Evolutionary conservation across 1,140 invertebrate species (phyloP).

Genomic region (Spodoptera frugiperda): DNA sequence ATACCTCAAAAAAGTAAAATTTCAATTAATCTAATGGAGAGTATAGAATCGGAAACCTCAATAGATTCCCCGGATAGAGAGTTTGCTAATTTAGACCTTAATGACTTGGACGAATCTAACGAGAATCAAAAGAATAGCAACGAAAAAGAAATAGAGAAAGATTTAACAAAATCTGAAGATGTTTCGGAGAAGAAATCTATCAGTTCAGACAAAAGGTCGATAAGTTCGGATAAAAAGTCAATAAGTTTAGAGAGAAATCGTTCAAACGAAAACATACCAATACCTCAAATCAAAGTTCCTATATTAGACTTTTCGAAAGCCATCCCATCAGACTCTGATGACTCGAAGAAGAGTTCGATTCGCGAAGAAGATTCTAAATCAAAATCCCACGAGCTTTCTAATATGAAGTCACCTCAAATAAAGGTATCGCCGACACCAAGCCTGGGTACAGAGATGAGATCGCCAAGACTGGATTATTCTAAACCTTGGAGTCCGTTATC

Average conservation of each 20-base stretch:
- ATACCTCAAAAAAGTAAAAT: constrained; percentile 82
- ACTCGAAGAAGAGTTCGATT: constrained; percentile 64
- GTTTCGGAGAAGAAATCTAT: constrained; percentile 12
- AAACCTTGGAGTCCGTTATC: constrained; percentile 77
- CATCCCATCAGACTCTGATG: constrained; percentile 72
- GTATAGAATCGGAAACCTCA: constrained; percentile 84
- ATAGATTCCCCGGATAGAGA: constrained; percentile 83
- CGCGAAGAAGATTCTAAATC: constrained; percentile 69
- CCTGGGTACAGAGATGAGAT: constrained; percentile 69
- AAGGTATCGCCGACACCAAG: constrained; percentile 73
- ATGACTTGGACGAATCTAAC: constrained; percentile 75
- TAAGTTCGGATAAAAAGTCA: constrained; percentile 57
- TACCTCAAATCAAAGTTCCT: constrained; percentile 82
- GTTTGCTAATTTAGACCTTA: constrained; percentile 78
- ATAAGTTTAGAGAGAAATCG: constrained; percentile 62
- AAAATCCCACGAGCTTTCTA: constrained; percentile 61
- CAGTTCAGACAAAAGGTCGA: no score
- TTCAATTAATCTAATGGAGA: constrained; percentile 86
- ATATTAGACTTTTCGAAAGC: constrained; percentile 71
- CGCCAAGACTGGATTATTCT: constrained; percentile 71
- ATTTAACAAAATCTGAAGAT: constrained; percentile 56
- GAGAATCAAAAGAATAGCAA: constrained; percentile 55
- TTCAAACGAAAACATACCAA: constrained; percentile 61
- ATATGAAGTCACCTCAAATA: constrained; percentile 64
- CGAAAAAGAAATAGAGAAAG: constrained; percentile 58